Evolutionary conservation across 2,797 vertebrate genomes (phyloP), one percentile per base, ranked within the genome.

Genomic region (Propithecus perrieri): DNA sequence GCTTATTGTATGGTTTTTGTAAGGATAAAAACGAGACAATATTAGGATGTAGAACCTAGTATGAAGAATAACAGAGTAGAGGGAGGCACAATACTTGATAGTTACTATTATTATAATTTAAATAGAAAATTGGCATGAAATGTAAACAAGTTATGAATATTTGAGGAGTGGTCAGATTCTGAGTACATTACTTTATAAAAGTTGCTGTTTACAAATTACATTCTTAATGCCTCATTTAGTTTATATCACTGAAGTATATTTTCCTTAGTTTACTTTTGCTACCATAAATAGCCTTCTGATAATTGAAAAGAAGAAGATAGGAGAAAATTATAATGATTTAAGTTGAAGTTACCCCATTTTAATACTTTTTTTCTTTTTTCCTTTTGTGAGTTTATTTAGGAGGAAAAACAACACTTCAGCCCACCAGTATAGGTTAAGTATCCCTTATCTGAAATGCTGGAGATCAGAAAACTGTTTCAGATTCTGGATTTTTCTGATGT

Each of bases 261-360:
- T 92, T 90, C 46, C 41, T 81, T 92, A 95, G 94, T 98, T 98
- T 96, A 98, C 63, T 98, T 98, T 97, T 97, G 96, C 96, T 91
- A 90, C 92, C 71, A 92, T 96, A 96, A 95, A 94, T 95, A 94
- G 30, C 91, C 63, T 97, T 97, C 89, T 92, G 86, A 94, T 72
- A 97, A 72, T 55, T 69, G 30, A 12, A 85, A 89, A 95, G 28
- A 88, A 94, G 18, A 88, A 61, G 12, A 2, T 97, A 89, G 80
- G 94, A 98, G 91, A 96, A 98, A 98, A 98, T 96, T 97, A 35
- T 95, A 97, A 97, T 97, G 76, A 97, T 97, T 97, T 98, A 91
- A 97, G 35, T 86, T 97, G 84, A 97, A 97, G 87, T 95, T 98
- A 95, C 78, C 69, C 22, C 15, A 78, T 98, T 98, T 97, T 97